These are phyloP conservation scores for Limnephilus marmoratus DNA, from an alignment of 2,888 invertebrate species.

Conservation along the genomic window DNA sequence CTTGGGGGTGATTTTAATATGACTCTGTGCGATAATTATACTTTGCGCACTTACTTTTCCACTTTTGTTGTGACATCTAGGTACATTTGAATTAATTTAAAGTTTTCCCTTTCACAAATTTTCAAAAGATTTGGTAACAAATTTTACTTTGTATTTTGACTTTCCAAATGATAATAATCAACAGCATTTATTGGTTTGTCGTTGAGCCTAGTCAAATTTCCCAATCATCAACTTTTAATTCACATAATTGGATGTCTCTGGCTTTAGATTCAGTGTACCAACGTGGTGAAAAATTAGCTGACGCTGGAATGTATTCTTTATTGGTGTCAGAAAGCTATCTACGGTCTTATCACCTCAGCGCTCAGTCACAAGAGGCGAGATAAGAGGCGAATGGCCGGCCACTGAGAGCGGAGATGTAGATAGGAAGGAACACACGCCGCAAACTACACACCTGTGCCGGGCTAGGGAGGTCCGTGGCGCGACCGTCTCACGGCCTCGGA, in stretches of 20 bases:
- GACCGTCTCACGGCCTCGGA: constrained; percentile 16
- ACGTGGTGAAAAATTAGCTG: neutral
- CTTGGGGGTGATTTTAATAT: too few relatives aligned
- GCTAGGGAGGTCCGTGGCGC: neutral
- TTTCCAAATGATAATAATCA: too few relatives aligned
- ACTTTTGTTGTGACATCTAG: too few relatives aligned
- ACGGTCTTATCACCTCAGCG: neutral
- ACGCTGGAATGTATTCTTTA: constrained; percentile 2
- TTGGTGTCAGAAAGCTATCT: constrained; percentile 2
- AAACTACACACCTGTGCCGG: constrained; percentile 32
- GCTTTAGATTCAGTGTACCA: neutral
- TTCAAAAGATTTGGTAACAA: too few relatives aligned
- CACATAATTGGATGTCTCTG: neutral
- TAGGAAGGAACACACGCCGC: constrained; percentile 22
- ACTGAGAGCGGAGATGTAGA: neutral
- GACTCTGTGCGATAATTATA: too few relatives aligned
- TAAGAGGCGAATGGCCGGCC: neutral
- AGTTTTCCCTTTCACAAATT: too few relatives aligned
- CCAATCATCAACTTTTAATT: neutral
- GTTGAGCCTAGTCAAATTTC: too few relatives aligned
- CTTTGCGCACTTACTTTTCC: too few relatives aligned
- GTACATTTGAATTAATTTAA: too few relatives aligned
- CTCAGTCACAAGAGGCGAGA: neutral
- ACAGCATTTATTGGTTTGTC: too few relatives aligned
- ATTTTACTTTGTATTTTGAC: too few relatives aligned